Percentiles rank a stretch among this genome's conserved stretches.
These are phyloP conservation scores for Rhinoptilus africanus DNA, from an alignment of 2,113 vertebrate species.

Conservation along the genomic window DNA sequence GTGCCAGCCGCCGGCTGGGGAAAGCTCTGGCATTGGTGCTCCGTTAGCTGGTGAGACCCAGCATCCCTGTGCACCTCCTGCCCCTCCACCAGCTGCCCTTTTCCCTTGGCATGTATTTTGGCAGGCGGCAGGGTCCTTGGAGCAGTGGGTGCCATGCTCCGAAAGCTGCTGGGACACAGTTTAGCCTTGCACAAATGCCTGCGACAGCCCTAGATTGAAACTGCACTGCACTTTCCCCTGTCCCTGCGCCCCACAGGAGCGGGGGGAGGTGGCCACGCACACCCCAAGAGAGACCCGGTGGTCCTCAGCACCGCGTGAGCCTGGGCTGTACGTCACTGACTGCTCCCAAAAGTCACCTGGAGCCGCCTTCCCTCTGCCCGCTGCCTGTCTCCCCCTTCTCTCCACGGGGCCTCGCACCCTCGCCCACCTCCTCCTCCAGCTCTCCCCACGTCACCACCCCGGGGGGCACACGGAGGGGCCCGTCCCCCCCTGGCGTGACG, in stretches of 20 bases:
- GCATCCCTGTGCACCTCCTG: neutral
- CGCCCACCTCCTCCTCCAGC: neutral
- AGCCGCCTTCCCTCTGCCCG: neutral
- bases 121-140: neutral
- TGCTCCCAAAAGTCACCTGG: neutral
- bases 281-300: neutral
- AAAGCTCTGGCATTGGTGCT: neutral
- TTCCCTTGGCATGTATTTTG: neutral
- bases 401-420: neutral
- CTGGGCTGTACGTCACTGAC: no score
- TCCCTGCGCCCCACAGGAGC: accelerated
- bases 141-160: neutral
- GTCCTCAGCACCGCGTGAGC: neutral
- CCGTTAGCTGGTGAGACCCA: accelerated
- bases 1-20: neutral
- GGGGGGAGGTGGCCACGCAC: no score
- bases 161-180: neutral
- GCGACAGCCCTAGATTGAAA: neutral
- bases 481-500: accelerated
- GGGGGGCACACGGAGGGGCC: neutral
- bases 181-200: neutral
- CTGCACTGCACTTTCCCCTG: neutral
- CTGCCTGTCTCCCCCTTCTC: no score
- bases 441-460: neutral
- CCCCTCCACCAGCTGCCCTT: neutral